Base-by-base conservation (phyloP, 2,113 vertebrate species). In the Hymenochirus boettgeri region DNA sequence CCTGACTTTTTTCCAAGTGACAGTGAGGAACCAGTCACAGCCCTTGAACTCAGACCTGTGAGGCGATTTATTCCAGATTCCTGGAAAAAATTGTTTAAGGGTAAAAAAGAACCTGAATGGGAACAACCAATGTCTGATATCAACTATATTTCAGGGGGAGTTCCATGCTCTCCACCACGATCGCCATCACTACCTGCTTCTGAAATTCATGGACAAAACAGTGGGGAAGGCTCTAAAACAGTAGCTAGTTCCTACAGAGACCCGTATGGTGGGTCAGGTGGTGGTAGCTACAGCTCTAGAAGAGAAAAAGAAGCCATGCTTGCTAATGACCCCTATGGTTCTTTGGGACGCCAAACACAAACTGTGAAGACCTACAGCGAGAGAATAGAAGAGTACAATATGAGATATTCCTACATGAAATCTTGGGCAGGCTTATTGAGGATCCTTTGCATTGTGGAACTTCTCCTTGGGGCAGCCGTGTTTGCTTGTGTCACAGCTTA, bases 401-500 rank as follows among this genome's bases (percentile, higher is more conserved):
- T 71, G 77, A 82, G 89, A 1, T 96, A 98, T 1, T 81, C 86
- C 69, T 96, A 94, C 82, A 93, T 98, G 95, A 96, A 95, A 83
- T 98, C 95, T 0, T 98, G 95, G 95, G 85, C 95, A 0, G 95
- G 95, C 6, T 83, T 97, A 63, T 85, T 98, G 47, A 75, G 95
- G 22, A 89, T 97, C 37, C 85, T 97, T 70, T 83, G 89, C 0
- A 86, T 85, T 5, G n/a, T 80, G 0, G 76, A 97, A 76, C 86
- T 98, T 72, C 88, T 98, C 11, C 75, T 96, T 54, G 95, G 95
- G 0, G 92, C 91, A 0, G 92, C 83, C 0, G 90, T 97, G 42
- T 95, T 98, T 5, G 95, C 95, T n/a, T 98, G 95, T 11, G 89
- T 95, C 72, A 94, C 92, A 0, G 93, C 95, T 1, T 97, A 97